These are phyloP conservation scores for Philaenus spumarius DNA, from an alignment of 1,140 invertebrate genomes.

Conservation along the genomic window DNA sequence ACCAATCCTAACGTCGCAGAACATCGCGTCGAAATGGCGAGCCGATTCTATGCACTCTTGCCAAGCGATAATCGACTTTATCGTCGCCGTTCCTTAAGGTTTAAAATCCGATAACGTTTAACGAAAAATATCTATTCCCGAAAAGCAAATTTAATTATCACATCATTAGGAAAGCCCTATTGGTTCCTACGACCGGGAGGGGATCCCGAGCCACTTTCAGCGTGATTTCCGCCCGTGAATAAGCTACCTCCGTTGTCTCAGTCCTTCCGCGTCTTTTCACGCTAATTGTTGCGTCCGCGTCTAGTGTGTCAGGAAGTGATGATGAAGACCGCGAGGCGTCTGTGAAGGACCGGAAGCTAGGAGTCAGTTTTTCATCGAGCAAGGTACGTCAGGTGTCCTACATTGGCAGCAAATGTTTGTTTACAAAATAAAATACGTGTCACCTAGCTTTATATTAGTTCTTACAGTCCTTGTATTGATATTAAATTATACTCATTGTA, in stretches of 20 bases:
- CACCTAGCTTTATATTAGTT: too few species aligned
- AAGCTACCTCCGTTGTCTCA: background rate
- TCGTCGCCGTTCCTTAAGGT: background rate
- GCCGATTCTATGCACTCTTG: background rate
- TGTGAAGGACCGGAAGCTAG: too few species aligned
- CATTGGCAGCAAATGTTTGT: too few species aligned
- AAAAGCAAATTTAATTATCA: conserved; percentile 22
- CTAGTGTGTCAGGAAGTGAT: conserved; percentile 5
- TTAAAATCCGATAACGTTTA: background rate
- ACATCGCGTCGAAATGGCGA: conserved; percentile 11
- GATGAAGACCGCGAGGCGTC: background rate
- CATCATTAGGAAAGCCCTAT: conserved; percentile 9
- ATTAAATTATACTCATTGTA: too few species aligned
- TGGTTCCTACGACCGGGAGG: background rate
- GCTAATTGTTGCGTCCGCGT: background rate
- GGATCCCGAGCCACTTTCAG: conserved; percentile 3
- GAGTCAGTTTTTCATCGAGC: too few species aligned
- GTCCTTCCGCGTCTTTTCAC: background rate
- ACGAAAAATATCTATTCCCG: conserved; percentile 17
- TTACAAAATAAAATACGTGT: too few species aligned
- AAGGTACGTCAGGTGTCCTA: too few species aligned
- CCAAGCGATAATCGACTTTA: conserved; percentile 1
- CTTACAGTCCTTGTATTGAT: too few species aligned
- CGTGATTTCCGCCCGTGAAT: conserved; percentile 11
- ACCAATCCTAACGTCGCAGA: background rate